Base-by-base conservation (phyloP, 2,888 invertebrate species). In the Ceraclea dissimilis region DNA sequence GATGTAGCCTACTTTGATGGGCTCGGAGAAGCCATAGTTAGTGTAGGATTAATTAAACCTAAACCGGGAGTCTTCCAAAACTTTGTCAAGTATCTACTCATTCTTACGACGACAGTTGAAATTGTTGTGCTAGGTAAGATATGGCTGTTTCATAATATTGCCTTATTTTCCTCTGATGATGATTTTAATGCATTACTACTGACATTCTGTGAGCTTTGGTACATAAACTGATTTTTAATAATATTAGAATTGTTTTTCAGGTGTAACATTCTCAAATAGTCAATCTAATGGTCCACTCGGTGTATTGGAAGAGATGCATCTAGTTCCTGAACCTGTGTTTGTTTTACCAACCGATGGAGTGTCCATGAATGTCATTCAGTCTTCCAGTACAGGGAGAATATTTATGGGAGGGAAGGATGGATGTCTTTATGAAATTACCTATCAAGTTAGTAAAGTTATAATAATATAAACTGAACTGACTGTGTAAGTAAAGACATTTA, bases 1-100 rank as follows among this genome's bases (percentile, higher is more conserved):
- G 98, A 99, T 78, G 85, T 98, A 21, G 95, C 97, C 1, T 98
- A 93, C 72, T 98, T 90, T 74, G 97, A 98, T 79, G 95, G 95
- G 0, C 79, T 98, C 1, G 90, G 87, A 64, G 95, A 97, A 71
- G 88, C 95, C 1, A 97, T 99, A 66, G 81, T 97, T 49, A 89
- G 92, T 70, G 95, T 97, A 54, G 95, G 93, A 1, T 74, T 99
- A 58, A 87, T 94, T 0, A 85, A 84, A 68, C 96, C 97, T 1
- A 95, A 91, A 71, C 72, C 84, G 33, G 90, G 88, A 58, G 91
- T 96, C 52, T 95, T 97, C 69, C 90, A 93, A 67, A 81, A 81
- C 61, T 90, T 93, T 71, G 91, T 99, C 11, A 91, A 91, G 73
- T 90, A 93, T 74, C 78, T 99, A 54, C 76, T 99, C 51, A 86